phyloP scores from a whole-genome alignment of 2,113 vertebrate genomes.

The Thryonomys swinderianus region DNA sequence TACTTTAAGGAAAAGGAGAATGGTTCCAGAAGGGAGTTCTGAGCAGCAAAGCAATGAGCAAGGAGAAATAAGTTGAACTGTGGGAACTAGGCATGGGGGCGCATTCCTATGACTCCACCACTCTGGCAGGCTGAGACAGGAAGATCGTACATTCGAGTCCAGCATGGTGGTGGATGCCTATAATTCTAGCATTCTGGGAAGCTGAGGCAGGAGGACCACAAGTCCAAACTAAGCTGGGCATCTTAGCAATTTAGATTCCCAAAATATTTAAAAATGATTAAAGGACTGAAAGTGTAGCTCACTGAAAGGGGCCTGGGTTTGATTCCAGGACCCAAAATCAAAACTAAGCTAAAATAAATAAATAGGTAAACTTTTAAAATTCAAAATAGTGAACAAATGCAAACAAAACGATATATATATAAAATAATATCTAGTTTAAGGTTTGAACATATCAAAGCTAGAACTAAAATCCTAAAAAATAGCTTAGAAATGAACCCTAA shows the following conservation, averaged over 20 bases:
- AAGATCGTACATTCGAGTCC: not conserved
- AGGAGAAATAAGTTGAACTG: not conserved
- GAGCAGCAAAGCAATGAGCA: not conserved
- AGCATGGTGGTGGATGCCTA: not conserved
- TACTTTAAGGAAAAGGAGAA: not conserved
- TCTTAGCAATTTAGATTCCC: not conserved
- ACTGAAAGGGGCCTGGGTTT: not conserved
- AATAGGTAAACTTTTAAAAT: not conserved
- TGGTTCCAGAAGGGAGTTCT: not conserved
- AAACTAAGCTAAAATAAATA: not conserved
- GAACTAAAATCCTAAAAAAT: constrained; percentile 7
- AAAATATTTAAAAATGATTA: not conserved
- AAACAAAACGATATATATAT: not conserved
- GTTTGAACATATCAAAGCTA: not conserved
- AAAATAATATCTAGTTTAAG: not conserved
- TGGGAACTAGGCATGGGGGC: no score
- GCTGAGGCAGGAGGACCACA: not conserved
- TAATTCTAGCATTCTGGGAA: not conserved
- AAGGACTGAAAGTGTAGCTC: not conserved
- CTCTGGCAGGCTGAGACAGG: not conserved
- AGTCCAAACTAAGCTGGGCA: not conserved
- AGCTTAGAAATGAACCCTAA: not conserved
- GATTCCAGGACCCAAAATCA: not conserved
- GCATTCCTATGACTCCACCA: not conserved
- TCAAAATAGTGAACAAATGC: not conserved